phyloP scores from a whole-genome alignment of 1,140 invertebrate genomes.

The Varroa destructor region DNA sequence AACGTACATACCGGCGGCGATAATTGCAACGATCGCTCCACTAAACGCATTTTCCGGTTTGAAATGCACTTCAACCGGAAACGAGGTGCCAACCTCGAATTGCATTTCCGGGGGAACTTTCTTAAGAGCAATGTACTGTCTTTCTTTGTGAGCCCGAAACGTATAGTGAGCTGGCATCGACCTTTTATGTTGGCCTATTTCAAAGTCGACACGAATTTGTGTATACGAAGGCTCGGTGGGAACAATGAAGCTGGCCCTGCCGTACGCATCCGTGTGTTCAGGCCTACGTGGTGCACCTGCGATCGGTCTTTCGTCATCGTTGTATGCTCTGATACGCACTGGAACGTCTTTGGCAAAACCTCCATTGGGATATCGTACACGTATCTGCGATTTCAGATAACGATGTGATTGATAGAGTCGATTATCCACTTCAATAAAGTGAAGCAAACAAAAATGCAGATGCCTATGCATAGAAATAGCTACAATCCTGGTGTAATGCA shows the following conservation, averaged over 20 bases:
- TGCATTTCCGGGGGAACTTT: neutral
- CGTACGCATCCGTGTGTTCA: neutral
- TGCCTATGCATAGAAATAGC: too few species aligned
- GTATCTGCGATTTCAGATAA: neutral
- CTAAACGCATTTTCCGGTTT: neutral
- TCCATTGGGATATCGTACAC: neutral
- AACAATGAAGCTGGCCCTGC: neutral
- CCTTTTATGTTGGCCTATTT: neutral
- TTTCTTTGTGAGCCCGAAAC: conserved; percentile 5
- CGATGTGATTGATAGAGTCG: too few species aligned
- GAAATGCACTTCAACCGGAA: neutral
- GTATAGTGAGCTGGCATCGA: neutral
- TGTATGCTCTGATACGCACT: neutral
- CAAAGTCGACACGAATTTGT: neutral
- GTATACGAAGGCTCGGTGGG: conserved; percentile 1
- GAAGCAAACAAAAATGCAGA: too few species aligned
- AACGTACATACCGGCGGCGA: neutral
- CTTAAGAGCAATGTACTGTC: conserved; percentile 2
- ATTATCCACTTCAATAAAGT: too few species aligned
- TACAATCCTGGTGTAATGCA: too few species aligned
- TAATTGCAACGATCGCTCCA: neutral
- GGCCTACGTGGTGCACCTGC: neutral
- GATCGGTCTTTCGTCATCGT: conserved; percentile 7
- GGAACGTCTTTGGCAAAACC: neutral
- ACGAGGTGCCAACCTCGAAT: neutral